Base-by-base conservation (phyloP, 2,888 invertebrate species). In the Cyclophora albipunctata region DNA sequence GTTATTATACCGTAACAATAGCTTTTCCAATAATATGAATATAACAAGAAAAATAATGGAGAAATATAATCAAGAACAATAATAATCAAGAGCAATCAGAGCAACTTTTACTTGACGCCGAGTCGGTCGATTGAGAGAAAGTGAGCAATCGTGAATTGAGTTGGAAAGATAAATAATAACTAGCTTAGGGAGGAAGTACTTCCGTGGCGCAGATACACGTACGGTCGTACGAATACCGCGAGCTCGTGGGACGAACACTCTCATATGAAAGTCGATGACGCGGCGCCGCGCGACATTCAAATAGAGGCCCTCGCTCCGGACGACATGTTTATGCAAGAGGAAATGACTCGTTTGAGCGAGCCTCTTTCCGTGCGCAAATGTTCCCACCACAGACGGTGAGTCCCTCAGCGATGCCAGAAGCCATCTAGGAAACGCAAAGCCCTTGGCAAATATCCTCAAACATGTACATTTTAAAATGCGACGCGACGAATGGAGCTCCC, bases 381-480 rank as follows among this genome's bases (percentile, higher is more conserved):
- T 51, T 20, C 42, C 37, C n/a, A 33, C n/a, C 65, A 58, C 48
- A 59, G 62, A 52, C 54, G 53, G 53, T 59, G 59, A 66, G 62
- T 71, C 71, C 70, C 67, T 62, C 55, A 69, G 69, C 69, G 66
- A 51, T 57, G 66, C 74, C 70, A 67, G 60, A 57, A 72, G 72
- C 68, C 60, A 67, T 67, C 66, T 67, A 66, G 66, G 64, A 67
- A 75, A 65, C 64, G 71, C 63, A 66, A 69, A 60, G 69, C 71
- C 69, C 69, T 73, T 57, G 52, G 71, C 65, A 76, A 77, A 77
- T 72, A 76, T 65, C 66, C 67, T 72, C 69, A 67, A 71, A 59
- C 57, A 57, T 59, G 59, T 57, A 59, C 57, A 57, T 59, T 59
- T 59, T 52, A 53, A 55, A 59, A 57, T 42, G 55, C 40, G 49